A percentile compares a stretch with the other conserved stretches of the same genome.
phyloP scores from a whole-genome alignment of 1,140 invertebrate genomes.

The Drosophila ercepeae region DNA sequence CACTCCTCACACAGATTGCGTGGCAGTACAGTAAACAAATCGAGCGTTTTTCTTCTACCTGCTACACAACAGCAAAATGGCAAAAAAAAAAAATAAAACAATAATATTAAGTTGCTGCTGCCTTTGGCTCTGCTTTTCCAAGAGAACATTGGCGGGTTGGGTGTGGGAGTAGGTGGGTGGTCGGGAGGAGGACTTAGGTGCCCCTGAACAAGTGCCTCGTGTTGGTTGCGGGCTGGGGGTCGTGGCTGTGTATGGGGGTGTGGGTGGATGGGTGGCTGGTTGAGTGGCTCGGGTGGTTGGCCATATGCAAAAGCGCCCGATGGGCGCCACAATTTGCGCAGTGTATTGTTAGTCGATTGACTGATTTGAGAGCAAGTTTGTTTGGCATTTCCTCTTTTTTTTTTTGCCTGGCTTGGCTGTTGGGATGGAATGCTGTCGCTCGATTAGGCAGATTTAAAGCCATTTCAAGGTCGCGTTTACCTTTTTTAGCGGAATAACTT shows the following conservation, averaged over 20 bases:
- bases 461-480: constrained; percentile 28
- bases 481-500: not conserved
- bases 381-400: not conserved
- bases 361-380: constrained; percentile 46
- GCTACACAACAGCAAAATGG: constrained; percentile 16
- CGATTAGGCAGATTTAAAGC: constrained; percentile 33
- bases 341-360: constrained; percentile 60
- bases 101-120: constrained; percentile 41
- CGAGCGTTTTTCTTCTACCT: constrained; percentile 49
- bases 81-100: constrained; percentile 52
- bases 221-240: constrained; percentile 1
- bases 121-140: constrained; percentile 4
- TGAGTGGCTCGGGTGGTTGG: constrained; percentile 33
- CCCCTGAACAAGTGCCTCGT: not conserved
- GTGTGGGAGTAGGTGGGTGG: not conserved
- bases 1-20: constrained; percentile 31
- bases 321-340: constrained; percentile 69
- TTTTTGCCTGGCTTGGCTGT: constrained; percentile 11
- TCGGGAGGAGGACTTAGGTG: not conserved
- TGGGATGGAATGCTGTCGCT: constrained; percentile 5
- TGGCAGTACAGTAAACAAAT: constrained; percentile 62
- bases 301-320: constrained; percentile 55
- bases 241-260: constrained; percentile 7
- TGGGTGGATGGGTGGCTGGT: constrained; percentile 10
- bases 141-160: not conserved